These are phyloP conservation scores for Cephalophus harveyi DNA, from an alignment of 2,113 vertebrate species.

Conservation along the genomic window DNA sequence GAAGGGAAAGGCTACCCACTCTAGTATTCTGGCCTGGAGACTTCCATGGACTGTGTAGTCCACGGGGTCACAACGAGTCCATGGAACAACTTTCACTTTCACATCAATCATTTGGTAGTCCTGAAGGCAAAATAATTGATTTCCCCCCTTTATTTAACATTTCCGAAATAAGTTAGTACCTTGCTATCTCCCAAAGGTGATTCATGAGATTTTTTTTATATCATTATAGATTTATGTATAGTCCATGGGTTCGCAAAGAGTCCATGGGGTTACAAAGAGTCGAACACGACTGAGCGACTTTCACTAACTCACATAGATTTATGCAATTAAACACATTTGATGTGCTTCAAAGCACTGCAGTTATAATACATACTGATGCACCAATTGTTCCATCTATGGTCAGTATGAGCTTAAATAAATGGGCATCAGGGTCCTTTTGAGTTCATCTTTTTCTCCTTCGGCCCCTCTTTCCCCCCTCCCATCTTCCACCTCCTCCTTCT, in stretches of 20 bases:
- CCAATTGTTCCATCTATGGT: not conserved
- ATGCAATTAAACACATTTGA: not conserved
- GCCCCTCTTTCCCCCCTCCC: too few relatives aligned
- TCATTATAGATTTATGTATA: not conserved
- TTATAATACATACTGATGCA: not conserved
- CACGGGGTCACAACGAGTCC: fast-evolving
- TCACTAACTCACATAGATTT: not conserved
- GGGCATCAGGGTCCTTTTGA: not conserved
- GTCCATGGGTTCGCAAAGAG: not conserved
- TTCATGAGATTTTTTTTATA: not conserved
- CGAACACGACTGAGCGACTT: not conserved
- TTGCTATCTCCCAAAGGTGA: not conserved
- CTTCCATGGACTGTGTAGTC: not conserved
- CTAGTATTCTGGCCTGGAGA: not conserved
- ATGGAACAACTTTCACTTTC: not conserved
- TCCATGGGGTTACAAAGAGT: not conserved
- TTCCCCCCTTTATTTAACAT: not conserved
- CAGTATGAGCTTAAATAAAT: not conserved
- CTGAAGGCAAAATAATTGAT: not conserved
- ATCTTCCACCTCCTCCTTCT: too few relatives aligned
- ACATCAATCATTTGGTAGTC: not conserved
- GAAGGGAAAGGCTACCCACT: not conserved
- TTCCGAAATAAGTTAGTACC: not conserved
- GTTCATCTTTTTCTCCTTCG: too few relatives aligned
- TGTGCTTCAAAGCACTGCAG: not conserved